Base-by-base conservation (phyloP, 2,888 invertebrate species). In the Pollenia griseotomentosa region DNA sequence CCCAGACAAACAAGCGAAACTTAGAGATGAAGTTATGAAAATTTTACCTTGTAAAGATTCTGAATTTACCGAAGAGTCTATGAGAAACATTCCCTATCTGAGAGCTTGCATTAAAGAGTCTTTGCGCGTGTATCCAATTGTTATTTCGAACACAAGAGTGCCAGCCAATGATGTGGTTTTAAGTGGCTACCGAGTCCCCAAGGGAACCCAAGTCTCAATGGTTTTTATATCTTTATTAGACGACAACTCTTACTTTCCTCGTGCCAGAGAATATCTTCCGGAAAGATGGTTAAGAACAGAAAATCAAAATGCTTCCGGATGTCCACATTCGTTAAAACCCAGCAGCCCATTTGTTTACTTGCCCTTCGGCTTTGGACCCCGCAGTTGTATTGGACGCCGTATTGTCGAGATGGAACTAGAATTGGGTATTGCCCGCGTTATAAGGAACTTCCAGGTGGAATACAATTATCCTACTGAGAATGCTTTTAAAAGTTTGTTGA, bases 51-150 rank as follows among this genome's bases (percentile, higher is more conserved):
- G 91, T 0, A 94, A 93, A 85, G 90, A 93, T 61, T 92, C 94
- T 0, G 92, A 92, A 14, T 90, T 95, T 33, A 94, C 94, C 0
- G 91, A 93, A 11, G 92, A 93, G 0, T 91, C 94, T 70, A 91
- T 95, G 74, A 93, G 93, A 33, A 92, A 94, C 79, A 93, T 95
- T 77, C 94, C 95, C 0, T 97, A 96, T 91, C 90, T 97, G 23
- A 95, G 95, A 82, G 97, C 96, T 0, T 96, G 96, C 90, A 94
- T 97, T 23, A 97, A 96, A 90, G 97, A 97, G 91, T 94, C 96
- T 0, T 92, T 96, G 85, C 94, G 97, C 85, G 0, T 96, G 1
- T 94, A 94, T 89, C 95, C 96, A 0, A 94, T 96, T 0, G 93
- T 94, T 0, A 90, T 94, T 12, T 96, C 95, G 0, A 95, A 95